Base-by-base conservation (phyloP, 1,140 invertebrate species). In the Choristoneura fumiferana region DNA sequence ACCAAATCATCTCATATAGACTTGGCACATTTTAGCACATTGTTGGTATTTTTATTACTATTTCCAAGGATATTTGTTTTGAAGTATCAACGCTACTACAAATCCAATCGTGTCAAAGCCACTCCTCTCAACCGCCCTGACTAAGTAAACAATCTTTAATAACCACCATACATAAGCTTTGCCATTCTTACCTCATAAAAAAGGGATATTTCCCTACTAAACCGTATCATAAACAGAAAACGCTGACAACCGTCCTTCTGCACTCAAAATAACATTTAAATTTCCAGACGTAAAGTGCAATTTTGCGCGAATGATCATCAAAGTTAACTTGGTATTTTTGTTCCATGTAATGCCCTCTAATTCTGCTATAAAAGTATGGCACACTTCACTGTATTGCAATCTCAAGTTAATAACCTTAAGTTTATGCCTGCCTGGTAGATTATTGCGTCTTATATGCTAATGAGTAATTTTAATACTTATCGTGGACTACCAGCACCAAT, bases 301-400 rank as follows among this genome's bases (percentile, higher is more conserved):
- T 69, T 63, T 80, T n/a, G 17, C 8, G 9, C 58, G 54, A n/a
- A 1, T 15, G 1, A 53, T 33, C 13, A 18, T 10, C 14, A n/a
- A 8, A 29, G 1, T 38, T 15, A 69, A 52, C 0, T 63, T 70
- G 45, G 62, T 66, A 35, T 45, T 57, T 38, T 60, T 49, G 62
- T 63, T 63, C 62, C 70, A 60, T 62, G 67, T 79, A 76, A 78
- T 62, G 76, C 78, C 69, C 73, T 73, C 77, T 84, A 84, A 87
- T 82, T 79, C 75, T 63, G 60, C 72, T 69, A 81, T 87, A 85
- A 87, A 84, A 82, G 81, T 81, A 81, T 81, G 75, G 71, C 66
- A 71, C 77, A 79, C 81, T 87, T 76, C 74, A 81, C 79, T 85
- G 83, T 84, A 85, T 81, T 80, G 78, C 78, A 81, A 87, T 85